Conservation (phyloP, 1,140 invertebrate genomes). For the Nephotettix cincticeps region DNA sequence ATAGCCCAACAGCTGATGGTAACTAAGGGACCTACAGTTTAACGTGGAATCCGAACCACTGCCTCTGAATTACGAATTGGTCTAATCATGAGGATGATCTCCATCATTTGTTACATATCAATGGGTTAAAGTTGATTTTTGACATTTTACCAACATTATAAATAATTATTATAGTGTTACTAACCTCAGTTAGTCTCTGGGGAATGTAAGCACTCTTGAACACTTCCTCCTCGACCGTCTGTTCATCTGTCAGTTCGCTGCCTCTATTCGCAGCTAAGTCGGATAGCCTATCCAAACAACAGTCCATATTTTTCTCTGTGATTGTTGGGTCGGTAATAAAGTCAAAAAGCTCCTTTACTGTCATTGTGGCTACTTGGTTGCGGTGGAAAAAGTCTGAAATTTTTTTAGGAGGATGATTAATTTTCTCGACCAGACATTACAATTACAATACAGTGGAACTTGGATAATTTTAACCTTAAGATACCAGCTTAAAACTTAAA, state of each 20-base stretch:
- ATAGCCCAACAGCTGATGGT: too few species aligned
- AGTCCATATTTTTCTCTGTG: slow-evolving; percentile 78
- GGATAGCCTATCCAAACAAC: slow-evolving; percentile 70
- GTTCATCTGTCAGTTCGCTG: slow-evolving; percentile 61
- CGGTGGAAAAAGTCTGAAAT: slow-evolving; percentile 85
- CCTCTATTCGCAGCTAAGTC: slow-evolving; percentile 59
- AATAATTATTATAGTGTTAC: too few species aligned
- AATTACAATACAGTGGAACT: neutral
- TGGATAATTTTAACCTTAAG: neutral
- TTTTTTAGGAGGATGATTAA: neutral
- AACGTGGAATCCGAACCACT: too few species aligned
- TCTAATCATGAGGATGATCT: too few species aligned
- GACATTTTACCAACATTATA: too few species aligned
- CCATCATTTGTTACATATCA: too few species aligned
- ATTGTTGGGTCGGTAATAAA: slow-evolving; percentile 92
- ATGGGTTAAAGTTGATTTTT: too few species aligned
- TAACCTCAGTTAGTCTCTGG: slow-evolving; percentile 86
- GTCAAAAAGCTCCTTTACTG: slow-evolving; percentile 90
- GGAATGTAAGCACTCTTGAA: slow-evolving; percentile 96
- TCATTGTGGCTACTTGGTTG: slow-evolving; percentile 84
- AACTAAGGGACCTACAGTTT: too few species aligned
- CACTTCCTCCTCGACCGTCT: slow-evolving; percentile 81
- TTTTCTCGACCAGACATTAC: neutral
- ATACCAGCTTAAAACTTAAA: too few species aligned
- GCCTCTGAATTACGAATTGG: too few species aligned